Conservation (phyloP, 2,888 invertebrate genomes). For the Pemphredon lugubris region DNA sequence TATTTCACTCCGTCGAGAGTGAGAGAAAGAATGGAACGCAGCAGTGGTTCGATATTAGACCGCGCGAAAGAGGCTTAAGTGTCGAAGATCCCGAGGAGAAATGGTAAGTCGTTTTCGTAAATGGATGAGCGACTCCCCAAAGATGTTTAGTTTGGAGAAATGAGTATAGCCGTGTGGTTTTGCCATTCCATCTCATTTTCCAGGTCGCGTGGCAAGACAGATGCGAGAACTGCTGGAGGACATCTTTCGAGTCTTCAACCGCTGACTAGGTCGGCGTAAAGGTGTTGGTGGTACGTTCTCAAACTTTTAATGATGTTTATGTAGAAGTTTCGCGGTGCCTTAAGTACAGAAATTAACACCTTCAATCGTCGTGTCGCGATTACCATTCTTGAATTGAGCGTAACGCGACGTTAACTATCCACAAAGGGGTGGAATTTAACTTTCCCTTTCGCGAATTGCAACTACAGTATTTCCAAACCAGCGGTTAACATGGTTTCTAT, state of each 20-base stretch:
- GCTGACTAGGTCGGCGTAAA: constrained; percentile 8
- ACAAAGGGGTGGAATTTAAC: background rate
- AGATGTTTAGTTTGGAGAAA: background rate
- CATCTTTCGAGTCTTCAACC: constrained; percentile 19
- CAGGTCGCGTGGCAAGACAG: background rate
- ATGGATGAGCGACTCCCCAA: background rate
- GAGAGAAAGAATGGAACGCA: too few species aligned
- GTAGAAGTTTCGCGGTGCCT: constrained; percentile 30
- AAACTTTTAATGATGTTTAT: constrained; percentile 68
- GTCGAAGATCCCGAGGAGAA: background rate
- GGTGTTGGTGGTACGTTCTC: constrained; percentile 22
- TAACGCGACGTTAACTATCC: background rate
- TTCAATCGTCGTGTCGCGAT: constrained; percentile 14
- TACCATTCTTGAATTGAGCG: constrained; percentile 10
- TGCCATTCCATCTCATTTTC: constrained; percentile 8
- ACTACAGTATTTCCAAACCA: background rate
- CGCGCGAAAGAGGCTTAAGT: too few species aligned
- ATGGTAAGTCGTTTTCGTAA: background rate
- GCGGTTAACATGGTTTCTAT: too few species aligned
- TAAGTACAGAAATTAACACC: constrained; percentile 28
- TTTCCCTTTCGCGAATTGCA: background rate
- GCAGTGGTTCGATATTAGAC: too few species aligned
- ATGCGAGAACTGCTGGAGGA: constrained; percentile 22
- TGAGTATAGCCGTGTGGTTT: constrained; percentile 1
- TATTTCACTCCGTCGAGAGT: too few species aligned